These are phyloP conservation scores for Xylota segnis DNA, from an alignment of 2,888 invertebrate genomes.

Conservation along the genomic window DNA sequence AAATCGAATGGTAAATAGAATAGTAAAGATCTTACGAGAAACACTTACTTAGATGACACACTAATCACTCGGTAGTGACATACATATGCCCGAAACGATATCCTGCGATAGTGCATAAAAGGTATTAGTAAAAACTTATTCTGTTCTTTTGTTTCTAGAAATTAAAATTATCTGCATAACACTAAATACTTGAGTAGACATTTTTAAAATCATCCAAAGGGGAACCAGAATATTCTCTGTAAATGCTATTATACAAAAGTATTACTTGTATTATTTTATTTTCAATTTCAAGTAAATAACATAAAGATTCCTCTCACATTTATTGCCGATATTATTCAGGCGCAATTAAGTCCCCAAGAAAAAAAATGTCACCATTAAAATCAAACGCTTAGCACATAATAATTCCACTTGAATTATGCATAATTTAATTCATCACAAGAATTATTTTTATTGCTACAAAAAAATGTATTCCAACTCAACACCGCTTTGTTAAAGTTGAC, in stretches of 20 bases:
- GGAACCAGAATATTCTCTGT: no score
- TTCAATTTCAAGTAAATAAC: slow-evolving; percentile 8
- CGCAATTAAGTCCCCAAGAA: slow-evolving; percentile 29
- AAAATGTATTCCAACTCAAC: slow-evolving; percentile 34
- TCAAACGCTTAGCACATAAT: slow-evolving; percentile 71
- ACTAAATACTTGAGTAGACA: no score
- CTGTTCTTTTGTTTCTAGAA: no score
- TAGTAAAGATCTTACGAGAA: no score
- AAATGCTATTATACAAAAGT: not conserved
- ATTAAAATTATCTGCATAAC: no score
- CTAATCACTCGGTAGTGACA: no score
- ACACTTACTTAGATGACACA: no score
- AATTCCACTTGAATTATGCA: slow-evolving; percentile 65
- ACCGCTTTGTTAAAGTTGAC: slow-evolving; percentile 61
- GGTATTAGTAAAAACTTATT: no score
- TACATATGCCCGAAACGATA: no score
- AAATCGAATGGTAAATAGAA: no score
- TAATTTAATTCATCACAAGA: slow-evolving; percentile 57
- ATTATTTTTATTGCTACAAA: slow-evolving; percentile 22
- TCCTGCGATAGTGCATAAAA: no score
- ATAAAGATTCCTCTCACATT: slow-evolving; percentile 34
- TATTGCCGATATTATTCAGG: slow-evolving; percentile 24
- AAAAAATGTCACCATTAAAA: slow-evolving; percentile 54
- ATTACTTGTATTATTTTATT: slow-evolving; percentile 2
- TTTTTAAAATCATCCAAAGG: no score